Base-by-base conservation (phyloP, 2,797 vertebrate genomes). In the Amblyraja radiata region DNA sequence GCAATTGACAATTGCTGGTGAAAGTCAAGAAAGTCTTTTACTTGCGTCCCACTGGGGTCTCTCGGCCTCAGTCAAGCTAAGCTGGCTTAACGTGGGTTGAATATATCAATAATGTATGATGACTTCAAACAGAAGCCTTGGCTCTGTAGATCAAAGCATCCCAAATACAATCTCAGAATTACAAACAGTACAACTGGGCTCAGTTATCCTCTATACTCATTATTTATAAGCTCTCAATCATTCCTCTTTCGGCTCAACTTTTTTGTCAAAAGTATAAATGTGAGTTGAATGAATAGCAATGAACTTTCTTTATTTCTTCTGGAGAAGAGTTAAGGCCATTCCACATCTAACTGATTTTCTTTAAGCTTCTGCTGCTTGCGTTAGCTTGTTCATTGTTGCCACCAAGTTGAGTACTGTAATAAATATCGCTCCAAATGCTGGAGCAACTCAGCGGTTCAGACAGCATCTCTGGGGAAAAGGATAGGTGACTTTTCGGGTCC, bases 101-200 rank as follows among this genome's bases (percentile, higher is more conserved):
- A 88, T 68, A 68, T 88, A 65, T 88, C 84, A 65, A 88, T 68
- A 68, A 88, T 88, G 84, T 68, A 88, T 88, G 84, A 88, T 16
- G 6, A 36, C 84, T 88, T 88, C 63, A 88, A 68, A 36, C 21
- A 68, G 63, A 36, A 88, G 84, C 14, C 6, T 8, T 36, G 84
- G 6, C 16, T 88, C 84, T 68, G 84, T 16, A 88, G 61, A 88
- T 65, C 84, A 88, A 88, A 88, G 84, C 14, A 21, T 36, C 65
- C n/a, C 61, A 88, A 68, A 88, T 88, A 46, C 84, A 65, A 88
- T 36, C 18, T 23, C 6, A 65, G 63, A 88, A 68, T 88, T 88
- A 88, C 84, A n/a, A 88, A 8, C 61, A 88, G 13, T 88, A 23
- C 14, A 86, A 86, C 7, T 32, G 83, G 83, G 28, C 58, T 86